Evolutionary conservation across 2,888 invertebrate genomes (phyloP).

Genomic region (Aphidoletes aphidimyza): DNA sequence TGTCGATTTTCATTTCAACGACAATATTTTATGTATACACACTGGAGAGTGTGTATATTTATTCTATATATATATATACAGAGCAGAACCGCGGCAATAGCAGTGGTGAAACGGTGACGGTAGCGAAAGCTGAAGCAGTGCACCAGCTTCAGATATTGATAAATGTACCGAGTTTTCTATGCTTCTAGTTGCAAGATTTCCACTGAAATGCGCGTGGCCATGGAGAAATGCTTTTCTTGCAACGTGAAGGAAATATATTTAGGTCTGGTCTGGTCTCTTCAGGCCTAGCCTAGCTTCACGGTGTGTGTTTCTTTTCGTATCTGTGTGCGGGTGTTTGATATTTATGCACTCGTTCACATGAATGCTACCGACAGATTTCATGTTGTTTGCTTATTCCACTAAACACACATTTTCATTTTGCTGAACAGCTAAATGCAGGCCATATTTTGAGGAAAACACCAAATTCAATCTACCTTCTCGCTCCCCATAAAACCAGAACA

Average conservation of each 20-base stretch:
- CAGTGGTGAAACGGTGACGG: neutral
- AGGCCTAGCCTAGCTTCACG: neutral
- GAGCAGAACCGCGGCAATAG: neutral
- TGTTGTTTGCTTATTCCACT: neutral
- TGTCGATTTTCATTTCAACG: slow-evolving; percentile 50
- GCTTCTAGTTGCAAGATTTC: neutral
- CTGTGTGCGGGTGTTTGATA: slow-evolving; percentile 8
- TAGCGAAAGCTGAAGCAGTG: neutral
- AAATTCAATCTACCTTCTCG: too few relatives aligned
- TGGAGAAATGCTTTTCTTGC: neutral
- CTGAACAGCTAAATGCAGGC: neutral
- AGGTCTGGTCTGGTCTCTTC: neutral
- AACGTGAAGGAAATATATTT: neutral
- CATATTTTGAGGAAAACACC: neutral
- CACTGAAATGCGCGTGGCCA: slow-evolving; percentile 17
- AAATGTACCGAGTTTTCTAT: slow-evolving; percentile 33
- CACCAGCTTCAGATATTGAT: slow-evolving; percentile 8
- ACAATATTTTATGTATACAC: slow-evolving; percentile 41
- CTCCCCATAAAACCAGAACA: too few relatives aligned
- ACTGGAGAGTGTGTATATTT: neutral
- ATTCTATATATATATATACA: too few relatives aligned
- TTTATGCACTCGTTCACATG: neutral
- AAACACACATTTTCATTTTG: neutral
- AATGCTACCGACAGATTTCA: neutral
- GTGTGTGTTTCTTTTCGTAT: neutral